A percentile compares a stretch with the other conserved stretches of the same genome.
Conservation (phyloP, 2,113 vertebrate genomes). For the Chamaea fasciata region DNA sequence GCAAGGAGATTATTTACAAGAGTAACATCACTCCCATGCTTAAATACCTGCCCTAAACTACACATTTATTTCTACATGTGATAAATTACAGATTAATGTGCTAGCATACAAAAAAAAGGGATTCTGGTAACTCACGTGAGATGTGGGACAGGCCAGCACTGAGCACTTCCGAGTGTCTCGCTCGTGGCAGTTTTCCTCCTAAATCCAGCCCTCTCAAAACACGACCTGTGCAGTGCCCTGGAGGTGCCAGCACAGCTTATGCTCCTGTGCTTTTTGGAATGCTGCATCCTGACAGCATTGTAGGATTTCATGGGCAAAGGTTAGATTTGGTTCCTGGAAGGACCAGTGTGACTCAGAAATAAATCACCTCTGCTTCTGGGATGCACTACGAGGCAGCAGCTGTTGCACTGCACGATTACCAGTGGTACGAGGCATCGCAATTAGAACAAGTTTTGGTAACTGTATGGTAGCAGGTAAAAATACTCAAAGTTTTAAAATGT, state of each 20-base stretch:
- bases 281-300: not conserved
- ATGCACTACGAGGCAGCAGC: not conserved
- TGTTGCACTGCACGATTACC: not conserved
- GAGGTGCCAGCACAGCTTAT: not conserved
- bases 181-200: not conserved
- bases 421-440: not conserved
- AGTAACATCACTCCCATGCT: conserved; percentile 5
- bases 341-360: not conserved
- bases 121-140: not conserved
- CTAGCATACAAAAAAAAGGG: not conserved
- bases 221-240: not conserved
- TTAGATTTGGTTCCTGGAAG: not conserved
- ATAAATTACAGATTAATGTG: conserved; percentile 2
- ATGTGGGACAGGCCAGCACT: not conserved
- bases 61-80: not conserved
- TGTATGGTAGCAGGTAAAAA: not conserved
- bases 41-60: conserved; percentile 11
- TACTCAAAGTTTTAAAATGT: not conserved
- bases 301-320: not conserved
- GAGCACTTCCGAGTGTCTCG: not conserved
- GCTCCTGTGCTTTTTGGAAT: not conserved
- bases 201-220: not conserved
- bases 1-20: conserved; percentile 35
- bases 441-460: not conserved
- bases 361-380: not conserved